Evolutionary conservation across 2,888 invertebrate genomes (phyloP).

Genomic region (Scaptomyza cyrtandrae): DNA sequence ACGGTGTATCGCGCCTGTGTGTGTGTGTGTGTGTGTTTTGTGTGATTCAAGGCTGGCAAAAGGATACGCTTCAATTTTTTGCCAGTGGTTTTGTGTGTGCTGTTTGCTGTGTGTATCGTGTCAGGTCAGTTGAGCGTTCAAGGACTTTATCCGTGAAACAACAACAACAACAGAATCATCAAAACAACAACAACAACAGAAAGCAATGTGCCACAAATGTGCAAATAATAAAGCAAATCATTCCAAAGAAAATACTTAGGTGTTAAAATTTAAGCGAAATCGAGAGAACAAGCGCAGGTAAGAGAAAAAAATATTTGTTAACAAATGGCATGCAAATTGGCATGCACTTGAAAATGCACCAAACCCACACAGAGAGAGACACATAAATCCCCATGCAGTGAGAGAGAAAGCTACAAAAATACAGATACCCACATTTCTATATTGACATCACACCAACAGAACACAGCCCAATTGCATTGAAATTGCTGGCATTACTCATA

Average conservation of each 20-base stretch:
- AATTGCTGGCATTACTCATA: slow-evolving; percentile 68
- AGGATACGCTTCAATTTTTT: slow-evolving; percentile 27
- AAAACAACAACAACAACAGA: slow-evolving; percentile 36
- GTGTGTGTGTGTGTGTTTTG: slow-evolving; percentile 25
- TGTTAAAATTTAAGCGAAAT: slow-evolving; percentile 11
- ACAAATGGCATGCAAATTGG: slow-evolving; percentile 55
- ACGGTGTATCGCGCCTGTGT: slow-evolving; percentile 39
- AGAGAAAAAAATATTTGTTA: slow-evolving; percentile 31
- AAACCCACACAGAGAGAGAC: background rate
- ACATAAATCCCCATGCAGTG: slow-evolving; percentile 5
- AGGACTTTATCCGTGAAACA: slow-evolving; percentile 66
- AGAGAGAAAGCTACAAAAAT: background rate
- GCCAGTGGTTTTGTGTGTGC: slow-evolving; percentile 39
- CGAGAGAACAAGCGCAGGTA: slow-evolving; percentile 59
- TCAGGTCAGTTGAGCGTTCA: slow-evolving; percentile 81
- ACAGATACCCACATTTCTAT: slow-evolving; percentile 14
- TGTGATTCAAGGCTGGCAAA: slow-evolving; percentile 53
- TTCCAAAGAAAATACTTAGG: slow-evolving; percentile 30
- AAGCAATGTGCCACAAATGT: slow-evolving; percentile 38
- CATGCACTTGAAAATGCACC: slow-evolving; percentile 72
- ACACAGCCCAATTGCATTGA: slow-evolving; percentile 50
- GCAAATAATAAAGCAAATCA: slow-evolving; percentile 46
- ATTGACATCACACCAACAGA: slow-evolving; percentile 7
- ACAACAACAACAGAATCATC: slow-evolving; percentile 27
- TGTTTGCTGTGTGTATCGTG: slow-evolving; percentile 69